Evolutionary conservation across 2,888 invertebrate species (phyloP).

Genomic region (Erebia ligea): DNA sequence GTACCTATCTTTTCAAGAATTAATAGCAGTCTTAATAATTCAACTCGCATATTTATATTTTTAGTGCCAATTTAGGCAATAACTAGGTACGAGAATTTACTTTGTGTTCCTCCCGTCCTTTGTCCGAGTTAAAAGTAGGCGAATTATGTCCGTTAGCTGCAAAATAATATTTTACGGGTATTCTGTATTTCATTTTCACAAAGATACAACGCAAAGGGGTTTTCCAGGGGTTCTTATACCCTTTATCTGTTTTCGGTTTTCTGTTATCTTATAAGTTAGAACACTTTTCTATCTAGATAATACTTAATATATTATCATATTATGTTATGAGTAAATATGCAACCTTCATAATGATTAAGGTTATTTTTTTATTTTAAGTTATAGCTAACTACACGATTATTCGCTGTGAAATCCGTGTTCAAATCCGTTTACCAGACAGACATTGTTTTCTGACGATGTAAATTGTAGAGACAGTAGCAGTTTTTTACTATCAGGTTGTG

Average conservation of each 20-base stretch:
- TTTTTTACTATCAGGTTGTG: too few species aligned
- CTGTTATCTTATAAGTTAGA: not conserved
- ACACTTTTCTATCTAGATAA: not conserved
- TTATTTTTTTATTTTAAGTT: not conserved
- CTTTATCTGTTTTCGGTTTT: too few species aligned
- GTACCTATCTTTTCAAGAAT: too few species aligned
- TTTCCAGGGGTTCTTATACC: not conserved
- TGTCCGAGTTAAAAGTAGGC: slow-evolving; percentile 21
- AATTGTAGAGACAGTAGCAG: too few species aligned
- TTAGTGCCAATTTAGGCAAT: not conserved
- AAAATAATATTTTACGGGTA: not conserved
- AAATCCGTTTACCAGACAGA: not conserved
- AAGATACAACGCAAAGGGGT: not conserved
- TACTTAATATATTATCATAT: not conserved
- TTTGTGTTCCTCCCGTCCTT: not conserved
- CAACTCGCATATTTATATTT: not conserved
- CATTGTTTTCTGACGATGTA: too few species aligned
- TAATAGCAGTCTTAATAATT: not conserved
- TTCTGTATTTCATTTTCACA: slow-evolving; percentile 6
- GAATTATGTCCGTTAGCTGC: slow-evolving; percentile 26
- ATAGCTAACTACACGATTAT: not conserved
- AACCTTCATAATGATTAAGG: not conserved
- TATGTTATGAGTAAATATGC: not conserved
- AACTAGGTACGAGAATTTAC: not conserved
- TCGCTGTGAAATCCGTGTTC: not conserved